phyloP scores from a whole-genome alignment of 2,888 invertebrate genomes.

The Beris chalybata region DNA sequence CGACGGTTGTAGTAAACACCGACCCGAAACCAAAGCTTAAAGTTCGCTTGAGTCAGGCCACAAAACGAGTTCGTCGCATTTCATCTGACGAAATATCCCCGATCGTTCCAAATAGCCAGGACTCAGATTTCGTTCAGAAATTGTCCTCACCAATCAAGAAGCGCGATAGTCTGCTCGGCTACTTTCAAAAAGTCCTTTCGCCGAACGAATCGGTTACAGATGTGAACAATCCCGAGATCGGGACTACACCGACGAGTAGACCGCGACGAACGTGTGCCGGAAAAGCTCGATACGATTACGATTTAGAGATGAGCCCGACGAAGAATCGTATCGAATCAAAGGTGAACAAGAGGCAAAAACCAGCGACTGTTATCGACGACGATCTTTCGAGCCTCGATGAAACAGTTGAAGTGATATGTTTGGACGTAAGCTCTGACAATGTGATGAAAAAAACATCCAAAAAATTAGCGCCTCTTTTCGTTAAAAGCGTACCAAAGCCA shows the following conservation, averaged over 20 bases:
- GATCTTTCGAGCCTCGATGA: background rate
- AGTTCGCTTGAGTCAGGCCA: slow-evolving; percentile 21
- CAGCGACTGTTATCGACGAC: background rate
- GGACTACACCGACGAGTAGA: slow-evolving; percentile 39
- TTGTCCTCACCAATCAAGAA: slow-evolving; percentile 63
- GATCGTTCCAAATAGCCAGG: slow-evolving; percentile 34
- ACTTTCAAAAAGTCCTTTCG: slow-evolving; percentile 59
- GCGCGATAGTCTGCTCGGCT: slow-evolving; percentile 63
- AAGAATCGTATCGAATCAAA: slow-evolving; percentile 38
- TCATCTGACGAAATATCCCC: background rate
- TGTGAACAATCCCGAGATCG: background rate
- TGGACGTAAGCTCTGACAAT: slow-evolving; percentile 47
- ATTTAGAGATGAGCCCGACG: slow-evolving; percentile 45
- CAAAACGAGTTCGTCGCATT: background rate
- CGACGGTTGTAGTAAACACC: no score
- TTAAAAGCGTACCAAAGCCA: slow-evolving; percentile 59
- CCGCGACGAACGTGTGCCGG: slow-evolving; percentile 49
- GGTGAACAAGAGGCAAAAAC: background rate
- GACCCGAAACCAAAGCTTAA: slow-evolving; percentile 20
- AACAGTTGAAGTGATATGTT: slow-evolving; percentile 45
- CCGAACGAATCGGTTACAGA: slow-evolving; percentile 38
- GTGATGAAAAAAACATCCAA: slow-evolving; percentile 48
- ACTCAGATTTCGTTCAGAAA: slow-evolving; percentile 60
- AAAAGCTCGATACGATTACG: slow-evolving; percentile 50
- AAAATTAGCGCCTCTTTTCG: slow-evolving; percentile 75